Conservation (phyloP, 2,113 vertebrate genomes). For the Strix uralensis region DNA sequence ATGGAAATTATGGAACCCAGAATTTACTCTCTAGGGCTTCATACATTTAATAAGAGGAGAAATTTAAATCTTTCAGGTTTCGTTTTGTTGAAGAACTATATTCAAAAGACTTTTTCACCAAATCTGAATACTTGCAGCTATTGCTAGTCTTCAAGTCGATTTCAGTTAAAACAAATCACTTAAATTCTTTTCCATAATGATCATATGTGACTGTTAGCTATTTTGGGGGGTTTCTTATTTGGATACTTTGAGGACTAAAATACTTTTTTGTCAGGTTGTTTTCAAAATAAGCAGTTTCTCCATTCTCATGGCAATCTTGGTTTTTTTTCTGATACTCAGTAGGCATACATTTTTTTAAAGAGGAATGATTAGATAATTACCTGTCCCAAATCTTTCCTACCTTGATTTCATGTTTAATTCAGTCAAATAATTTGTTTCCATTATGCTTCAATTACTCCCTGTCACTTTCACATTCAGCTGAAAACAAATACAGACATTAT, state of each 20-base stretch:
- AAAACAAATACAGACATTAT: neutral
- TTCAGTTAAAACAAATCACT: neutral
- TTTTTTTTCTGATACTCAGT: neutral
- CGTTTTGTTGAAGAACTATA: neutral
- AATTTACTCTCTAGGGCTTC: constrained; percentile 65
- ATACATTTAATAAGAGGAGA: constrained; percentile 8
- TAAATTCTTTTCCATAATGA: constrained; percentile 84
- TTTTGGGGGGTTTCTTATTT: constrained; percentile 69
- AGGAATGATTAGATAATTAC: neutral
- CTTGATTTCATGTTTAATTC: constrained; percentile 1
- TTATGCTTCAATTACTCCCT: neutral
- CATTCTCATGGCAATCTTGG: constrained; percentile 55
- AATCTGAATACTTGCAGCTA: neutral
- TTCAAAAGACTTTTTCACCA: neutral
- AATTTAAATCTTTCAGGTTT: constrained; percentile 13
- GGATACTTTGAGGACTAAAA: constrained; percentile 69
- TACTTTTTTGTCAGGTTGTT: constrained; percentile 70
- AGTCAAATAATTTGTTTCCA: constrained; percentile 12
- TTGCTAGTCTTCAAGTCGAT: constrained; percentile 19
- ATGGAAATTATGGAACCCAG: constrained; percentile 81
- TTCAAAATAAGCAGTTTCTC: constrained; percentile 81
- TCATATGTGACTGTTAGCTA: constrained; percentile 82
- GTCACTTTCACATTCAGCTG: neutral
- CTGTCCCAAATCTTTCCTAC: neutral
- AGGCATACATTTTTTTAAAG: neutral